These are phyloP conservation scores for Apis laboriosa DNA, from an alignment of 1,140 invertebrate species.

Conservation along the genomic window DNA sequence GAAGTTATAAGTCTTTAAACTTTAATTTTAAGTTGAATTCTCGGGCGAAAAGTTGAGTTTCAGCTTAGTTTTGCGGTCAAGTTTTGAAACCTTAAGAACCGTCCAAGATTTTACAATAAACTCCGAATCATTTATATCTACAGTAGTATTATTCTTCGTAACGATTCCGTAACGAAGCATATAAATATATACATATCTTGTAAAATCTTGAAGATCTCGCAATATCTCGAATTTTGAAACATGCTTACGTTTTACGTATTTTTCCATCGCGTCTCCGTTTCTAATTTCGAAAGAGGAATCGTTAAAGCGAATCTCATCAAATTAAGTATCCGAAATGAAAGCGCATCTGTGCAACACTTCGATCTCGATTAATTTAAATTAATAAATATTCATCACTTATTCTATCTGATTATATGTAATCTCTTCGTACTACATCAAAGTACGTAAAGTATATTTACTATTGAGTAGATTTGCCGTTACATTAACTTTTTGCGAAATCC, in stretches of 20 bases:
- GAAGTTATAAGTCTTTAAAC: conserved; percentile 74
- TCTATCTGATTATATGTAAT: no score
- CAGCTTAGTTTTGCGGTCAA: conserved; percentile 65
- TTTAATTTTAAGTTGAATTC: conserved; percentile 73
- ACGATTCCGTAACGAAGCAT: neutral
- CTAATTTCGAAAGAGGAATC: no score
- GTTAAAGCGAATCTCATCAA: no score
- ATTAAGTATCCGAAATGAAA: no score
- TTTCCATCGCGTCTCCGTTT: no score
- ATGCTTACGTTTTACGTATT: no score
- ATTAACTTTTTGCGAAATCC: no score
- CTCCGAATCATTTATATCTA: conserved; percentile 59
- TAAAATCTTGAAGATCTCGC: no score
- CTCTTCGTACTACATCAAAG: no score
- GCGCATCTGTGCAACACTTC: no score
- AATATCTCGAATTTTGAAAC: neutral
- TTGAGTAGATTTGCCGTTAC: no score
- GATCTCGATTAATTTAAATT: neutral
- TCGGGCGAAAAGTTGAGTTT: conserved; percentile 57
- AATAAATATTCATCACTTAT: neutral
- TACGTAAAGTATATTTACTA: no score
- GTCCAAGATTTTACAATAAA: conserved; percentile 66
- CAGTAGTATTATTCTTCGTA: neutral
- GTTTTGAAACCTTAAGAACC: conserved; percentile 61
- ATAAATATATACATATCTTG: neutral